Conservation (phyloP, 2,113 vertebrate species). For the Sylvietta virens region DNA sequence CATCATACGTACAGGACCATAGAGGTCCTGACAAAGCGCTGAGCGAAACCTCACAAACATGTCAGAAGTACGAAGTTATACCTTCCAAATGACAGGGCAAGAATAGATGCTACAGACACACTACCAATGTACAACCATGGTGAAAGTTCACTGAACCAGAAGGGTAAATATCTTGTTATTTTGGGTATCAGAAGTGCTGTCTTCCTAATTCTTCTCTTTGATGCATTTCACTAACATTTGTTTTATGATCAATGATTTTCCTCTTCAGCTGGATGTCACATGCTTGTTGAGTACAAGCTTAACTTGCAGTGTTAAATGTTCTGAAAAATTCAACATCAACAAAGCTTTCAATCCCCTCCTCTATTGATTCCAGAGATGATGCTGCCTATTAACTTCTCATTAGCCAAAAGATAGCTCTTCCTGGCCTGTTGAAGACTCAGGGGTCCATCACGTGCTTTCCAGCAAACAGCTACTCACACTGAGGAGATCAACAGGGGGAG, state of each 20-base stretch:
- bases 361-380: background rate
- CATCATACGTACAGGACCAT: fast-evolving
- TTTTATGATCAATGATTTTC: background rate
- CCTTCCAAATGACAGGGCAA: background rate
- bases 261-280: background rate
- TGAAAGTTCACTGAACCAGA: background rate
- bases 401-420: background rate
- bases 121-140: fast-evolving
- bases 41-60: background rate
- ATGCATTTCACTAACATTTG: background rate
- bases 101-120: fast-evolving
- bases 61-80: fast-evolving
- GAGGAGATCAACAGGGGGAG: background rate
- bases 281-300: background rate
- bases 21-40: fast-evolving
- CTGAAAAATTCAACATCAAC: background rate
- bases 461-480: background rate
- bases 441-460: background rate
- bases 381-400: background rate
- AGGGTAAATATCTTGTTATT: background rate
- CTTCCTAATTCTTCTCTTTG: background rate
- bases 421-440: background rate
- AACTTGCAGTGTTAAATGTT: background rate
- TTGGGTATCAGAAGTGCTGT: background rate
- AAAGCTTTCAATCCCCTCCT: background rate